Evolutionary conservation across 1,140 invertebrate genomes (phyloP), one percentile per base, ranked within the genome.

Genomic region (Pachypsylla venusta): DNA sequence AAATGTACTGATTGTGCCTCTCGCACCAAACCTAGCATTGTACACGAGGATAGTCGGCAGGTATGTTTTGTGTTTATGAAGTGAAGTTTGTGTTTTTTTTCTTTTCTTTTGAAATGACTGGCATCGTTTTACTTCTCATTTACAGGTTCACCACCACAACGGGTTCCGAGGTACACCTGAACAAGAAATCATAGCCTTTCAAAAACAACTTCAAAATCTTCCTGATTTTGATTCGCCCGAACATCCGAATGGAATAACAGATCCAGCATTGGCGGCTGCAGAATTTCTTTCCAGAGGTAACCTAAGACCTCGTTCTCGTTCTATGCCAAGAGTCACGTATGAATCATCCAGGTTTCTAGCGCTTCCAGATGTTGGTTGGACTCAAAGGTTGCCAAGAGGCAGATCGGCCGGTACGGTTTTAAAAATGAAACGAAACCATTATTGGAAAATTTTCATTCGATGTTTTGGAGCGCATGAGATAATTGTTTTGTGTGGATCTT

Each of bases 151-250:
- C 2, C 57, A 59, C 39, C 35, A 28, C 26, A 26, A 59, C 40
- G 30, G 62, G n/a, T 16, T 39, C 35, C 64, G 60, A 56, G 69
- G 70, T 35, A 73, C 69, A 20, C 70, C 72, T 2, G 75, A 77
- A 65, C 72, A 74, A 55, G 75, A 77, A 57, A 76, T 78, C 25
- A 64, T 73, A 13, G 73, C 74, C 2, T 77, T 78, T 61, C 76
- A 78, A 64, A 69, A 73, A 56, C 73, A 76, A 57, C 67, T 78
- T 2, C 76, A 77, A 64, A 78, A 77, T 62, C 65, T 78, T 56
- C 76, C 76, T 0, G 71, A 74, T 55, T 74, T 75, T 61, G 69
- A 70, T 62, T 70, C 68, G 0, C 68, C 68, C 0, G 68, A 69
- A 54, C 62, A 66, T 28, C 67, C 65, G 1, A 58, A 57, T 1